Evolutionary conservation across 2,113 vertebrate genomes (phyloP), one percentile per base, ranked within the genome.

Genomic region (Protomyctophum bolini): DNA sequence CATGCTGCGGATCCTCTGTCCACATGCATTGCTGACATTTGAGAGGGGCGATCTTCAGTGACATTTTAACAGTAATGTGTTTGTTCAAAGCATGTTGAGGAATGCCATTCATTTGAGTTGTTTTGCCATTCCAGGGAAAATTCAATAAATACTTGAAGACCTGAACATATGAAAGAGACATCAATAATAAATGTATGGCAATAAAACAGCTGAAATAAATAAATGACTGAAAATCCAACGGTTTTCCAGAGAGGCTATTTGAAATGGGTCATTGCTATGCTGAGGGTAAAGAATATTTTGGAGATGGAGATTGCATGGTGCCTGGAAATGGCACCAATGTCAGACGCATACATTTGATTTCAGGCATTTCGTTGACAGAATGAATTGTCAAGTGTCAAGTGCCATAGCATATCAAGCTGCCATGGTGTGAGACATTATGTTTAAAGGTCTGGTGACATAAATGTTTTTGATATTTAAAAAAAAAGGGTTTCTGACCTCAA

Each of bases 151-250:
- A 56, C n/a, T 55, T 61, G 41, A 46, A 12, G 41, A 55, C 2
- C 14, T 54, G 15, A 56, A 45, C 7, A 66, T 14, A 58, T 49
- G 56, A 50, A 11, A 49, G 15, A 75, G 10, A 10, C 45, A 65
- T 77, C 28, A 70, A 57, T 76, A 73, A 79, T 72, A 50, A n/a
- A 66, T 68, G 48, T 47, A 50, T 41, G 33, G 33, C 5, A 63
- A 8, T 66, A 61, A 64, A 7, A 14, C 6, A 4, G 12, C 58
- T 11, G 29, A 1, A 41, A 2, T 41, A 45, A 11, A 60, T 10
- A 45, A 60, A 33, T 11, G 33, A 41, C 3, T 41, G 33, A 50
- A 50, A 50, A 50, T 50, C 10, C 49, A 50, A 50, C 10, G 0
- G 10, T 10, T 50, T 50, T 50, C 10, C 8, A 8, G 5, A 15